Conservation (phyloP, 2,888 invertebrate species). For the Archips crataeganus region DNA sequence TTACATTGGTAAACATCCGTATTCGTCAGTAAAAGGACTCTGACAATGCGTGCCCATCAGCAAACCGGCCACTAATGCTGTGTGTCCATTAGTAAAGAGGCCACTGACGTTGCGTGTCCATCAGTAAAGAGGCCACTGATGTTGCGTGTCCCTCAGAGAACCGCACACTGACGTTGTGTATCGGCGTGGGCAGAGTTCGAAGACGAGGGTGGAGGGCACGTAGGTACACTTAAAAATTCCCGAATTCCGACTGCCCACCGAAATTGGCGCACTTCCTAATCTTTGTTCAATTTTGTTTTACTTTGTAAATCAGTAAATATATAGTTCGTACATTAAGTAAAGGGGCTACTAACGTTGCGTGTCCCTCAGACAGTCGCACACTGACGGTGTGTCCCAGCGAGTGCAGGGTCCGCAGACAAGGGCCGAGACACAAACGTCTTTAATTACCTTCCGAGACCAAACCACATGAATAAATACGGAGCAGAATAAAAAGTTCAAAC, state of each 20-base stretch:
- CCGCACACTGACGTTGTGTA: background rate
- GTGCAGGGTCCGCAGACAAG: background rate
- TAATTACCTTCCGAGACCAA: conserved; percentile 17
- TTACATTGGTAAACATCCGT: background rate
- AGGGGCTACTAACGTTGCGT: no score
- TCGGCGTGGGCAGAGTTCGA: no score
- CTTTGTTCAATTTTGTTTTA: no score
- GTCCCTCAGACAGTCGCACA: no score
- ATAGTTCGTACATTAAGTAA: no score
- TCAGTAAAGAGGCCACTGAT: background rate
- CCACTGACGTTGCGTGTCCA: background rate
- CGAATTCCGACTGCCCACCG: no score
- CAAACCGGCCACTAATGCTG: background rate
- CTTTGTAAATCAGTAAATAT: no score
- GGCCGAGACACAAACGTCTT: conserved; percentile 1
- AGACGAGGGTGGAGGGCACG: no score
- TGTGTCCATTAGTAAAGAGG: background rate
- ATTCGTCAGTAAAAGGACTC: background rate
- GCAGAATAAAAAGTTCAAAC: no score
- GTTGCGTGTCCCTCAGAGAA: background rate
- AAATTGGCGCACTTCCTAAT: no score
- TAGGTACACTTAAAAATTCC: no score
- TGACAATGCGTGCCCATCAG: background rate
- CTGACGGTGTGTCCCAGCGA: background rate
- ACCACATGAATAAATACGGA: no score